Percentiles rank a stretch among this genome's conserved stretches.
Evolutionary conservation across 2,888 invertebrate genomes (phyloP).

Genomic region (Spisula solida): DNA sequence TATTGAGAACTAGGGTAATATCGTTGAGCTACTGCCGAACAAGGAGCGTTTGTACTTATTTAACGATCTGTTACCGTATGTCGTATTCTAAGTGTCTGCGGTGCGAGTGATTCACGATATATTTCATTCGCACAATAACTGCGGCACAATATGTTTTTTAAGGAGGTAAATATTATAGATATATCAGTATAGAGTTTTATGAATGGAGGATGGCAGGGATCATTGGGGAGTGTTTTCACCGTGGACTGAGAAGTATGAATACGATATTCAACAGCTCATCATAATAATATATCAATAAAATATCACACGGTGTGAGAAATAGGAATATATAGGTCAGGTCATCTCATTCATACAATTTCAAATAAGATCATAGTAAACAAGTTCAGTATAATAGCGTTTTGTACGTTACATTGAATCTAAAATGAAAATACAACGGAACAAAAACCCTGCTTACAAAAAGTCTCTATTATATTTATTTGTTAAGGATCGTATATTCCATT

Average conservation of each 20-base stretch:
- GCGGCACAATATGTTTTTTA: constrained; percentile 53
- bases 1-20: constrained; percentile 37
- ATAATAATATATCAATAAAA: constrained; percentile 46
- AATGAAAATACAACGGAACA: neutral
- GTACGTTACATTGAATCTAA: neutral
- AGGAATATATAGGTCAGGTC: constrained; percentile 41
- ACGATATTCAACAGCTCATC: constrained; percentile 35
- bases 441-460: neutral
- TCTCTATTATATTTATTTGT: neutral
- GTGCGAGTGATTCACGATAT: constrained; percentile 55
- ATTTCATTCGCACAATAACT: constrained; percentile 61
- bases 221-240: constrained; percentile 51
- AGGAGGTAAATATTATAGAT: constrained; percentile 60
- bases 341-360: constrained; percentile 28
- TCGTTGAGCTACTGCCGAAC: constrained; percentile 43
- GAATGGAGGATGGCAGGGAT: constrained; percentile 52
- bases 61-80: constrained; percentile 58
- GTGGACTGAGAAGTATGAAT: constrained; percentile 5
- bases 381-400: constrained; percentile 1
- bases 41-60: constrained; percentile 47
- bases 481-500: neutral
- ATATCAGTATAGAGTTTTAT: constrained; percentile 64
- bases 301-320: constrained; percentile 45
- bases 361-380: neutral
- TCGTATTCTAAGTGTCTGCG: constrained; percentile 50